Evolutionary conservation across 2,797 vertebrate species (phyloP), one percentile per base, ranked within the genome.

Genomic region (Tinamus major): DNA sequence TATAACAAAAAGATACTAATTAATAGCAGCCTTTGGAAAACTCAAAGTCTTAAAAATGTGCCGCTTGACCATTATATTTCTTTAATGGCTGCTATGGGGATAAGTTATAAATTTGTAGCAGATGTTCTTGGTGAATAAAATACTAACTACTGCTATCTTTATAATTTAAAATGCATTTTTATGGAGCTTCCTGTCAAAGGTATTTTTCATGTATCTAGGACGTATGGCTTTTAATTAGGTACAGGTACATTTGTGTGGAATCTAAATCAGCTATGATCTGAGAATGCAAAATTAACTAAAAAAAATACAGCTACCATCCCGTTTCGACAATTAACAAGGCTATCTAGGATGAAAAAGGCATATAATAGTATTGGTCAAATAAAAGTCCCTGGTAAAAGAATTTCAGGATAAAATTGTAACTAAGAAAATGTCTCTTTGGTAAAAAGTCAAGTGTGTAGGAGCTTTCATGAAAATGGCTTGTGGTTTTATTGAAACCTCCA

Each of bases 91-190:
- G 19, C 10, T 41, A 4, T 67, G 51, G 49, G 44, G 61, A 75
- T 46, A 64, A 77, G 23, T n/a, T 69, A 33, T 68, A 93, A 82
- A 89, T 82, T 56, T 75, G 55, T 80, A 65, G 26, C 29, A 91
- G 58, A 92, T 83, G 81, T 2, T 75, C 5, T 20, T 6, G 1
- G 10, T 29, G 18, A 14, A 48, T 83, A 74, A 35, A 29, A 8
- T 56, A 27, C 31, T 26, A 87, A 61, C 41, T 87, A 18, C 29
- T 21, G 6, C 29, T 87, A 26, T 51, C 16, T 91, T 87, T 80
- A 53, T 27, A 72, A 72, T 78, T 89, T 92, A 65, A 78, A 94
- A 77, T 23, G 12, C 13, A 51, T 75, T 92, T 93, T 93, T 80
- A 75, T 48, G 92, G 0, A 31, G 10, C 31, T 87, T 92, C 16